Conservation (phyloP, 1,140 invertebrate genomes). For the Apolygus lucorum region DNA sequence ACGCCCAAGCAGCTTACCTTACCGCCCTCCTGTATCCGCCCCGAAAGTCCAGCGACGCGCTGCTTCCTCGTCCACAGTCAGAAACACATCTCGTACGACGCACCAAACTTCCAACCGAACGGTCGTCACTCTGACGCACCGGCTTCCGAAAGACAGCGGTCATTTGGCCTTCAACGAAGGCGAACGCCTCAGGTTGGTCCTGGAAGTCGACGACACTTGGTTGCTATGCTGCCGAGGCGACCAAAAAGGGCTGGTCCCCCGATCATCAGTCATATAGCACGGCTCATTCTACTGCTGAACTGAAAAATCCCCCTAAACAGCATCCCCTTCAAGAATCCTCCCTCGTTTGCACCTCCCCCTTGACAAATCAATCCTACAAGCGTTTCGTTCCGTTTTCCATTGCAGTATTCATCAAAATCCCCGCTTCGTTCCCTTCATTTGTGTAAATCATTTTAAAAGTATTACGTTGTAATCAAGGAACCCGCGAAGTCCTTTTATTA, state of each 20-base stretch:
- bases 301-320: not conserved
- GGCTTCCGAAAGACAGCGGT: constrained; percentile 62
- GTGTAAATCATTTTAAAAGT: no score
- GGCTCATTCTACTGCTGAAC: not conserved
- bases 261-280: constrained; percentile 52
- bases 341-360: no score
- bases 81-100: constrained; percentile 4
- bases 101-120: not conserved
- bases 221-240: constrained; percentile 63
- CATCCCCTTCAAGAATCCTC: not conserved
- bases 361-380: no score
- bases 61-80: constrained; percentile 26
- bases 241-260: constrained; percentile 67
- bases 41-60: constrained; percentile 25
- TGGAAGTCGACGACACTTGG: constrained; percentile 69
- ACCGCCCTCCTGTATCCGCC: constrained; percentile 24
- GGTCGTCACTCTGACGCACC: constrained; percentile 62
- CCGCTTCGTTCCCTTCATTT: no score
- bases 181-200: constrained; percentile 58
- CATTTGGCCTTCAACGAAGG: constrained; percentile 71
- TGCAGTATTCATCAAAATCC: no score
- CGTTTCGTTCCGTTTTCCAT: no score
- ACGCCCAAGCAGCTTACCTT: constrained; percentile 35
- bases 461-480: no score
- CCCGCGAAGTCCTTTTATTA: no score